Percentiles rank a stretch among this genome's conserved stretches.
Evolutionary conservation across 1,140 invertebrate genomes (phyloP).

Genomic region (Drosophila athabasca): DNA sequence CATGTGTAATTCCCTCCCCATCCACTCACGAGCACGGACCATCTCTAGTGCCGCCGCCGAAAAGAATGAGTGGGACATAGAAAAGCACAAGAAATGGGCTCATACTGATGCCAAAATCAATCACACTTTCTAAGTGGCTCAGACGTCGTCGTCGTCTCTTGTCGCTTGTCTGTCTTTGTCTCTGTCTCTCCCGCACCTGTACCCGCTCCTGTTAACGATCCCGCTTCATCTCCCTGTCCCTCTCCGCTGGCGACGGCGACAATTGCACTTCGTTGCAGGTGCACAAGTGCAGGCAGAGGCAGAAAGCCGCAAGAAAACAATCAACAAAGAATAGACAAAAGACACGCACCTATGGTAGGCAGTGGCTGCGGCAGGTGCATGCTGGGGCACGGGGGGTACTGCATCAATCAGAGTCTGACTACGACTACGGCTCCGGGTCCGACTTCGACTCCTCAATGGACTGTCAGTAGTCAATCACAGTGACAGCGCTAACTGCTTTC

Average conservation of each 20-base stretch:
- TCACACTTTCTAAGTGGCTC: conserved; percentile 80
- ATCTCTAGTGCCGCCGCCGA: conserved; percentile 30
- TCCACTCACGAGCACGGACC: conserved; percentile 17
- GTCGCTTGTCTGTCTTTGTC: not conserved
- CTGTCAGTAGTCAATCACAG: conserved; percentile 51
- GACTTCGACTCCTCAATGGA: conserved; percentile 36
- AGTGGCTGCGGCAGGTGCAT: conserved; percentile 3
- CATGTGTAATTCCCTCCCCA: not conserved
- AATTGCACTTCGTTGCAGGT: conserved; percentile 56
- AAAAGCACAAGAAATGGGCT: conserved; percentile 62
- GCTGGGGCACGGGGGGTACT: conserved; percentile 5
- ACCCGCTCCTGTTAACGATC: not conserved
- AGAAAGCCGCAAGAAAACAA: conserved; percentile 40
- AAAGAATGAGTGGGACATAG: conserved; percentile 62
- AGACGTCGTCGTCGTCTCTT: conserved; percentile 21
- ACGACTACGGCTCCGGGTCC: conserved; percentile 16
- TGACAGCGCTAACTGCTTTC: conserved; percentile 54
- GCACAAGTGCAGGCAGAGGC: conserved; percentile 43
- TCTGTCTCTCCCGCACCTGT: conserved; percentile 8
- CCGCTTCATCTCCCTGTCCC: conserved; percentile 3
- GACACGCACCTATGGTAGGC: conserved; percentile 29
- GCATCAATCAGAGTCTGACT: conserved; percentile 56
- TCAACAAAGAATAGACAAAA: conserved; percentile 47
- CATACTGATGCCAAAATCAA: conserved; percentile 77
- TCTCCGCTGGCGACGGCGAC: conserved; percentile 32